A percentile compares a stretch with the other conserved stretches of the same genome.
phyloP scores from a whole-genome alignment of 2,113 vertebrate genomes.

The Mobula birostris region DNA sequence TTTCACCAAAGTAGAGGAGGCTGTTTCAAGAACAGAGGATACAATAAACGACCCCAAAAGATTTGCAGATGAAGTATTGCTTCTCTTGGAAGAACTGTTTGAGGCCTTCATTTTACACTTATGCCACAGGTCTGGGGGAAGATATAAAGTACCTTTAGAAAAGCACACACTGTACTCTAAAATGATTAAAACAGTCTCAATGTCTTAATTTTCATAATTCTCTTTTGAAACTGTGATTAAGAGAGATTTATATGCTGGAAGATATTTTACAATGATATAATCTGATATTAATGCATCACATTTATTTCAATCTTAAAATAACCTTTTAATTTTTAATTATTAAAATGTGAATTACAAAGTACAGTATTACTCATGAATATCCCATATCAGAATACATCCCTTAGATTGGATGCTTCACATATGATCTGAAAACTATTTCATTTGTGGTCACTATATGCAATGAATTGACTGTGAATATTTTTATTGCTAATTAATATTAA shows the following conservation, averaged over 20 bases:
- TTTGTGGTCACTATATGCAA: too few species aligned
- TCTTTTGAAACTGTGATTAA: background rate
- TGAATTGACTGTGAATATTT: too few species aligned
- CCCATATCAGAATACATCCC: background rate
- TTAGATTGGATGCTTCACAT: background rate
- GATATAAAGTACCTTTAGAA: background rate
- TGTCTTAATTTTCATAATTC: background rate
- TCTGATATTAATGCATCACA: background rate
- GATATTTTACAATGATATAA: background rate
- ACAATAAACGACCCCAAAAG: too few species aligned
- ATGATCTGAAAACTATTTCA: background rate
- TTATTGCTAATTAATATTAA: too few species aligned
- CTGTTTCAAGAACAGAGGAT: too few species aligned
- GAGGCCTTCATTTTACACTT: too few species aligned
- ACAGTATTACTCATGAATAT: background rate
- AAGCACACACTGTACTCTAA: background rate
- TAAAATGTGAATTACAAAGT: too few species aligned
- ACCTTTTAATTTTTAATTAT: background rate
- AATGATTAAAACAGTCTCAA: background rate
- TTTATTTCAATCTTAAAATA: background rate
- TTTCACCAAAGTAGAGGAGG: too few species aligned
- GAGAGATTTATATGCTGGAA: background rate
- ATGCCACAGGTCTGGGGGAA: background rate
- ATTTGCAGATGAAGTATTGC: too few species aligned
- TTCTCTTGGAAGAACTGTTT: too few species aligned